Base-by-base conservation (phyloP, 1,140 invertebrate species). In the Anagrus nilaparvatae region DNA sequence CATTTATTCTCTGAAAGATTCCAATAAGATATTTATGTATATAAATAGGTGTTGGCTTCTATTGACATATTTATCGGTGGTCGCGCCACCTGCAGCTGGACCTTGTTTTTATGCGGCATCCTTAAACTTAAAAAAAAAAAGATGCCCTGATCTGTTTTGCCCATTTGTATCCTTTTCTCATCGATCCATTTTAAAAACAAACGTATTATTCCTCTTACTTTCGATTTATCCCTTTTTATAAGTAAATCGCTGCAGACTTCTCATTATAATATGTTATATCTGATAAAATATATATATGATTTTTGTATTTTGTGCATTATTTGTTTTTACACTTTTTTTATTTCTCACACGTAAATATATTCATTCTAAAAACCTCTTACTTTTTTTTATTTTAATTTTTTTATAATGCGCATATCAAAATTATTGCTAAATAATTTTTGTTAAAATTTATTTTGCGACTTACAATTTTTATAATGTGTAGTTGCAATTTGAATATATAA, bases 11-110 rank as follows among this genome's bases (percentile, higher is more conserved):
- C n/a, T n/a, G n/a, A n/a, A n/a, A n/a, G n/a, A n/a, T n/a, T n/a
- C n/a, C n/a, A n/a, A n/a, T n/a, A n/a, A n/a, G n/a, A n/a, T n/a
- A n/a, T n/a, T n/a, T n/a, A n/a, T n/a, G n/a, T n/a, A n/a, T n/a
- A n/a, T n/a, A n/a, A n/a, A n/a, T n/a, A n/a, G 60, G 59, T 63
- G 61, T 64, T 63, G 55, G 50, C n/a, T n/a, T 33, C 51, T 48
- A 54, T 56, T 65, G 62, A 65, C 62, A 65, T 65, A 65, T 65
- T 65, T 65, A 65, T 65, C 62, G 62, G 59, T 52, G 53, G 45
- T 41, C 57, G 55, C 59, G 58, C 57, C 62, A 65, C 62, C 61
- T 65, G 62, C 61, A 57, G 58, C 57, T 53, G 55, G 59, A 52
- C 50, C 44, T 9, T n/a, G 4, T 18, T 9, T 14, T 18, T 21